These are phyloP conservation scores for Halcyon chelicuti DNA, from an alignment of 2,797 vertebrate species.

Conservation along the genomic window DNA sequence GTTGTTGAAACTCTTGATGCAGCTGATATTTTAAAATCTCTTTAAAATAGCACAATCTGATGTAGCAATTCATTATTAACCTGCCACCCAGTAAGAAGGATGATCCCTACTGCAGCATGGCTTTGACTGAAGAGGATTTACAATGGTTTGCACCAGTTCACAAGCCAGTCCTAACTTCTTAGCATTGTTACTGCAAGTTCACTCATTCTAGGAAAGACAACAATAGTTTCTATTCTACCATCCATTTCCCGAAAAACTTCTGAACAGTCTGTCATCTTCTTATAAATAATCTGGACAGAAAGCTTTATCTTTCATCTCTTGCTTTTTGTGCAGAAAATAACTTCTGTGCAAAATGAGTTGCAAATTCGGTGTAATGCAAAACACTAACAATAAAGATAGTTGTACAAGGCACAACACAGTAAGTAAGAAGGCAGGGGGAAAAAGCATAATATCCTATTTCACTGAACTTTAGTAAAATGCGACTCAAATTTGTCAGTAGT, in stretches of 20 bases:
- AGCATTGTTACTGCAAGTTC: background rate
- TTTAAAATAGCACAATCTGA: background rate
- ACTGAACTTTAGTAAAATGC: background rate
- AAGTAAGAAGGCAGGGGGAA: background rate
- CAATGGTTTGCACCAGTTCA: background rate
- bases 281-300: background rate
- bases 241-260: background rate
- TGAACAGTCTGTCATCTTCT: background rate
- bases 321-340: background rate
- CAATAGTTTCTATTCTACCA: background rate
- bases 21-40: background rate
- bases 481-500: background rate
- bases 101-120: background rate
- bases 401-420: background rate
- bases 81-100: background rate
- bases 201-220: background rate
- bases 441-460: background rate
- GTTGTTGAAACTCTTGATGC: background rate
- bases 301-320: background rate
- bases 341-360: background rate
- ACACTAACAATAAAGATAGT: background rate
- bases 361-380: background rate
- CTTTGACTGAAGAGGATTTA: background rate
- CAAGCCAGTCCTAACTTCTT: background rate
- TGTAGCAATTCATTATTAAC: background rate